Percentiles rank a stretch among this genome's conserved stretches.
phyloP scores from a whole-genome alignment of 2,113 vertebrate species.

The Morone chrysops region DNA sequence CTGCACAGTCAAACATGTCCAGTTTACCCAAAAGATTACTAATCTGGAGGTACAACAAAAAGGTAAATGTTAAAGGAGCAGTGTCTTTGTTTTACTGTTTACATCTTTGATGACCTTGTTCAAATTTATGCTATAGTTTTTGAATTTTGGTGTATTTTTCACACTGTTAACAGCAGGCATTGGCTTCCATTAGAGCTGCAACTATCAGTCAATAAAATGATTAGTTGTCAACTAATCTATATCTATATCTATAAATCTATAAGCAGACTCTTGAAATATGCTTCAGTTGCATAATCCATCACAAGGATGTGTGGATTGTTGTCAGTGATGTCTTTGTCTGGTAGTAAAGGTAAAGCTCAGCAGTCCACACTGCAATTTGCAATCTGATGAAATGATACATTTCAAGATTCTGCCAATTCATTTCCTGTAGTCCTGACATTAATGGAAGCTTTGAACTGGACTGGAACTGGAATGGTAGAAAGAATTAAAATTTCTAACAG shows the following conservation, averaged over 20 bases:
- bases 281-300: background rate
- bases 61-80: background rate
- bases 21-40: background rate
- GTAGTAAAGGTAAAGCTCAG: too few relatives aligned
- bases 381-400: background rate
- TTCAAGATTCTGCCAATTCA: background rate
- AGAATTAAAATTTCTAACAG: background rate
- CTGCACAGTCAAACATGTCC: background rate
- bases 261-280: background rate
- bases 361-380: background rate
- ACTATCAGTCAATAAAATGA: too few relatives aligned
- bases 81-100: background rate
- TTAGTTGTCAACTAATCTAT: too few relatives aligned
- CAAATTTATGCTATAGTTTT: background rate
- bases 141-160: background rate
- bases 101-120: background rate
- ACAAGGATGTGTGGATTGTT: background rate
- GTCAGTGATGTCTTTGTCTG: too few relatives aligned
- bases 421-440: background rate
- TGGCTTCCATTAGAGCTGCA: too few relatives aligned
- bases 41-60: conserved; percentile 2
- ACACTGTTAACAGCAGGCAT: background rate
- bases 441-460: background rate
- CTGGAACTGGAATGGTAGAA: background rate
- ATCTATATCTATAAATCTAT: too few relatives aligned